Base-by-base conservation (phyloP, 30 jellyfish, hydroid and myxozoan species). In the Sanderia malayensis region DNA sequence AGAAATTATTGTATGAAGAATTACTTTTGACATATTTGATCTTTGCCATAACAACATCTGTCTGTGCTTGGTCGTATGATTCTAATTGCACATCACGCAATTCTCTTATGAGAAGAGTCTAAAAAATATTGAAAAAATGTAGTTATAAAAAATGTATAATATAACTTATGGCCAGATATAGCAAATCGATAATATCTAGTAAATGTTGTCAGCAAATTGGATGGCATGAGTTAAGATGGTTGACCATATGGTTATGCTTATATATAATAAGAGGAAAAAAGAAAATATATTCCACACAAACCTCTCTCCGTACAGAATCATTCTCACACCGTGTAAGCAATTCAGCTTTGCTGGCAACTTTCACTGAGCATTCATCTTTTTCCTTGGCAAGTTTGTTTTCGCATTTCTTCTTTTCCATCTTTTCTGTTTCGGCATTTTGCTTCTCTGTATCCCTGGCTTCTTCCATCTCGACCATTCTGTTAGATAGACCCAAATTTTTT, bases 391-490 rank as follows among this genome's bases (percentile, higher is more conserved):
- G 44, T 13, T 70, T 63, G 22, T 45, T 20, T 18, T 64, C 34
- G 61, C 85, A 70, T 37, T 32, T 71, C 31, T 45, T 34, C 67
- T 71, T 28, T 31, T 71, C 61, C 31, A 22, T 21, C 19, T 61
- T 69, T 70, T 70, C 94, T 1, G 71, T 32, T 28, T 81, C 94
- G 27, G 81, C 84, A 71, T 52, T 71, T 46, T 81, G 79, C 58
- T 81, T 81, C 25, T 71, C 94, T n/a, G 86, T 27, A 58, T 71
- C 71, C 46, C 80, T 60, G 18, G 52, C 63, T 41, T 81, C 94
- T 46, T 81, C 94, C 94, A 81, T 81, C 44, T 81, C 94, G 1
- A 71, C 83, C 82, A 81, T 71, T 58, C 94, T 74, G 57, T 81
- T 81, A 11, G 94, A 81, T 26, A 81, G 86, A 55, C 70, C 62